Evolutionary conservation across 1,140 invertebrate species (phyloP).

Genomic region (Cherax quadricarinatus): DNA sequence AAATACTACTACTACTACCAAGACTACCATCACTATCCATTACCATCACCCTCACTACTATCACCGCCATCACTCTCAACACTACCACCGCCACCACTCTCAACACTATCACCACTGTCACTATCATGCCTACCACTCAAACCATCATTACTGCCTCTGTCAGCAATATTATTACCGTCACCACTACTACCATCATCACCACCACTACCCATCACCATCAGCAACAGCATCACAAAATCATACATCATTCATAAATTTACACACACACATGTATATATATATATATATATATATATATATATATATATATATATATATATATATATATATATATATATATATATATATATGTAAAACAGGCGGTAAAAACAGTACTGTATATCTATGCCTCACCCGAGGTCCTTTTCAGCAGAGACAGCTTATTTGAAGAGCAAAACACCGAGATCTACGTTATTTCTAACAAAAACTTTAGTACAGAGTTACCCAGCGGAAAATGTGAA

Average conservation of each 20-base stretch:
- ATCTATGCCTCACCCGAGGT: no score
- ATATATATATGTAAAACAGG: no score
- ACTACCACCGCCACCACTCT: background rate
- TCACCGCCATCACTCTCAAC: background rate
- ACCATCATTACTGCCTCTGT: background rate
- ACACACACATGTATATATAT: constrained; percentile 23
- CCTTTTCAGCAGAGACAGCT: no score
- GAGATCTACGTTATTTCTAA: no score
- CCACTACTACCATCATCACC: background rate
- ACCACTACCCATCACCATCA: background rate
- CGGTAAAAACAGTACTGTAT: no score
- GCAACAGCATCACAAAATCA: background rate
- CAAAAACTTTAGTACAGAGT: no score
- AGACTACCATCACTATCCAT: background rate
- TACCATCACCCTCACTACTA: constrained; percentile 10
- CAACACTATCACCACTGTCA: background rate
- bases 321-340: constrained; percentile 42
- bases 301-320: constrained; percentile 51
- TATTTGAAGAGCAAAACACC: no score
- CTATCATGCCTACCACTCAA: background rate
- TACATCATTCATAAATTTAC: background rate
- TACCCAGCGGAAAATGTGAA: no score
- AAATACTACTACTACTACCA: background rate
- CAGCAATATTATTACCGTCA: background rate
- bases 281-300: constrained; percentile 50